Evolutionary conservation across 2,797 vertebrate genomes (phyloP), one percentile per base, ranked within the genome.

Genomic region (Dromococcyx pavoninus): DNA sequence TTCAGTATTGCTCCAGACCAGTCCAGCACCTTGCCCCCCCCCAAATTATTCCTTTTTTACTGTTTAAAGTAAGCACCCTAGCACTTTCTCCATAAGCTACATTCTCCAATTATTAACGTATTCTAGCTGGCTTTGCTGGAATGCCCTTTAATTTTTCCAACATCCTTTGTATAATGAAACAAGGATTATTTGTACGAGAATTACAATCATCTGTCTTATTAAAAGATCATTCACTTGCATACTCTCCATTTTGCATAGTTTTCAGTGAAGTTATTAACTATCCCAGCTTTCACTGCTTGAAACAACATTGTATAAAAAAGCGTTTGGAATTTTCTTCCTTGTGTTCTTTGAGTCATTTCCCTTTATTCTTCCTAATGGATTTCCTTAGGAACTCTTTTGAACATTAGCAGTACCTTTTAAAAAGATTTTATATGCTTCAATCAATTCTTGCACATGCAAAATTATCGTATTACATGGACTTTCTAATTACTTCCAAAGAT

Each of bases 111-210:
- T 80, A 61, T 19, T 3, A 1, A 56, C 41, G 86, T 76, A 15
- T 22, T 92, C 30, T 74, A n/a, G 44, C 7, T 54, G 13, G 48
- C 39, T 70, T 91, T 95, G 56, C 73, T 91, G 81, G 71, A 92
- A 91, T 69, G 21, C 7, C 37, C 35, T 93, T 44, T 89, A 76
- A 35, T 75, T 91, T 94, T 83, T 81, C 30, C 44, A 64, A 22
- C 54, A 25, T 48, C 41, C 65, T 88, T 90, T 92, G 58, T 71
- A 14, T 51, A 78, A 84, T 75, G 22, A 70, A 8, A 72, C 3
- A 32, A 25, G 57, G 23, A 74, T 88, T 82, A 93, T 85, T 89
- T 93, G 69, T 73, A 61, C 60, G 53, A 77, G 39, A 95, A 96
- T 85, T 88, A 69, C 35, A 81, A 48, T 79, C 2, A 73, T 83